These are phyloP conservation scores for Romanogobio albipinnatus DNA, from an alignment of 2,113 vertebrate genomes.

Conservation along the genomic window DNA sequence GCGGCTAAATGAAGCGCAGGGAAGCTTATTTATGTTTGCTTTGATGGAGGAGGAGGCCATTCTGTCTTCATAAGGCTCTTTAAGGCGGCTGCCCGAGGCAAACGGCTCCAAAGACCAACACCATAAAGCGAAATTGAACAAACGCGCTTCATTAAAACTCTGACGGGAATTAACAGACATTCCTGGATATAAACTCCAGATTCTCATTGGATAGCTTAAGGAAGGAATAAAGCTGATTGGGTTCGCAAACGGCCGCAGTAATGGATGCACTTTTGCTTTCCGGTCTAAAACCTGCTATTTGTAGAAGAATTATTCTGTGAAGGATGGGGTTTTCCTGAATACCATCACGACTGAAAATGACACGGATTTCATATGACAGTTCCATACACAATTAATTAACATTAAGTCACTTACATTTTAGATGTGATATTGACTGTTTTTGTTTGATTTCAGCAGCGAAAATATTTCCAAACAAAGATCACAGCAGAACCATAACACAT, in stretches of 20 bases:
- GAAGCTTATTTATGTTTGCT: constrained; percentile 46
- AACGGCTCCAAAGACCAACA: constrained; percentile 44
- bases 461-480: too few relatives aligned
- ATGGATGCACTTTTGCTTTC: not conserved
- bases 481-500: too few relatives aligned
- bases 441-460: too few relatives aligned
- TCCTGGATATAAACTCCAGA: constrained; percentile 7
- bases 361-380: too few relatives aligned
- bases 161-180: constrained; percentile 34
- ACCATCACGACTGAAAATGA: too few relatives aligned
- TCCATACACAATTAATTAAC: too few relatives aligned
- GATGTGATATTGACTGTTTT: too few relatives aligned
- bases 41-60: constrained; percentile 30
- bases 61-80: constrained; percentile 43
- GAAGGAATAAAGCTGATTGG: not conserved
- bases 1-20: constrained; percentile 49
- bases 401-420: too few relatives aligned
- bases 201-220: constrained; percentile 24
- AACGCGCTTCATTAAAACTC: constrained; percentile 52
- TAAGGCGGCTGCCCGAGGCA: constrained; percentile 40
- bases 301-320: too few relatives aligned
- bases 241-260: not conserved
- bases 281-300: too few relatives aligned
- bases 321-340: too few relatives aligned
- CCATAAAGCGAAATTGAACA: constrained; percentile 51